phyloP scores from a whole-genome alignment of 2,888 invertebrate species.

The Plemyria rubiginata region DNA sequence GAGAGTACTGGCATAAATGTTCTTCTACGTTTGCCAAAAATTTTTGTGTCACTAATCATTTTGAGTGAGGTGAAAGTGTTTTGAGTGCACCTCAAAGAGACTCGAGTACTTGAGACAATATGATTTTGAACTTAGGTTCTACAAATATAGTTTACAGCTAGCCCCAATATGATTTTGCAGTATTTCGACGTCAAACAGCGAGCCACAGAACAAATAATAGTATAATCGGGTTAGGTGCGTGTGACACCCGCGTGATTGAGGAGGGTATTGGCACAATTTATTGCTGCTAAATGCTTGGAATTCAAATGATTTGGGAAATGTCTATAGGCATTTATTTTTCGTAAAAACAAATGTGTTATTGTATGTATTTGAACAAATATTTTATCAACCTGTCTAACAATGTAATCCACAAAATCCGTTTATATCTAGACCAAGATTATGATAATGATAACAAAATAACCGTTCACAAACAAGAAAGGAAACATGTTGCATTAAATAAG shows the following conservation, averaged over 20 bases:
- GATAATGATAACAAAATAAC: neutral
- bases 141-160: no score
- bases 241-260: conserved; percentile 37
- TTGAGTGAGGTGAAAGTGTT: no score
- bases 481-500: neutral
- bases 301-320: conserved; percentile 8
- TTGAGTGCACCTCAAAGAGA: no score
- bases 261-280: conserved; percentile 34
- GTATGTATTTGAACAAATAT: neutral
- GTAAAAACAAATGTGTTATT: no score
- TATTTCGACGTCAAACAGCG: conserved; percentile 46
- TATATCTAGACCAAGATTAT: neutral
- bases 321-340: no score
- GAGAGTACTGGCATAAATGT: no score
- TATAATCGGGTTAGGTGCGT: conserved; percentile 27
- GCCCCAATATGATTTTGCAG: conserved; percentile 28
- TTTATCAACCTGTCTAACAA: no score
- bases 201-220: neutral
- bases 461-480: neutral
- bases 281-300: conserved; percentile 14
- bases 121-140: no score
- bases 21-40: no score
- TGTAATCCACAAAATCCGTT: neutral
- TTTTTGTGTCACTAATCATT: no score
- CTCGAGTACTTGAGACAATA: no score